phyloP scores from a whole-genome alignment of 1,140 invertebrate genomes.

The Trichomalopsis sarcophagae region DNA sequence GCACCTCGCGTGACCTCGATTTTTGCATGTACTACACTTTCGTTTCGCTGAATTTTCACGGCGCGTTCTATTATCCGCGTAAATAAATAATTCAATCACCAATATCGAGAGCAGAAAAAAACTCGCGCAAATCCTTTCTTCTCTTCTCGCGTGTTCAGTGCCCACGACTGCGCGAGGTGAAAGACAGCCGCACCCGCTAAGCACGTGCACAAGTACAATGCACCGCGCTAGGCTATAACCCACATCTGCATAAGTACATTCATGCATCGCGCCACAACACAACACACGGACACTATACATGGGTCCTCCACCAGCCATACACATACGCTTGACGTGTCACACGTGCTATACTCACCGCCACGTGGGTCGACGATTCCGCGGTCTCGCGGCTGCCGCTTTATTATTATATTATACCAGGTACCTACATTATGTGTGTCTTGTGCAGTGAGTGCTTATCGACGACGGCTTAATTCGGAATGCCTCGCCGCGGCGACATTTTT shows the following conservation, averaged over 20 bases:
- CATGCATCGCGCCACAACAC: slow-evolving; percentile 4
- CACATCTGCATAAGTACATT: neutral
- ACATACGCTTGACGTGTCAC: slow-evolving; percentile 59
- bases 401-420: neutral
- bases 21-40: too few species aligned
- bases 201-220: slow-evolving; percentile 32
- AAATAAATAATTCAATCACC: neutral
- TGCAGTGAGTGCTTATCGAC: neutral
- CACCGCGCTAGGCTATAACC: neutral
- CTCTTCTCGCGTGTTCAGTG: neutral
- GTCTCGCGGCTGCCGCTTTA: neutral
- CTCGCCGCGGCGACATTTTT: neutral
- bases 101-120: neutral
- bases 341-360: slow-evolving; percentile 58
- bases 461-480: slow-evolving; percentile 15
- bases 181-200: slow-evolving; percentile 1
- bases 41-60: too few species aligned
- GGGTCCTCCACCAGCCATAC: slow-evolving; percentile 62
- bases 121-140: neutral
- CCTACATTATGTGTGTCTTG: neutral
- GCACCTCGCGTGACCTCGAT: too few species aligned
- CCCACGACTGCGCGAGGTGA: neutral
- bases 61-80: too few species aligned
- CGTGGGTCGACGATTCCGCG: slow-evolving; percentile 9
- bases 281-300: slow-evolving; percentile 11